Evolutionary conservation across 2,797 vertebrate species (phyloP).

Genomic region (Vultur gryphus): DNA sequence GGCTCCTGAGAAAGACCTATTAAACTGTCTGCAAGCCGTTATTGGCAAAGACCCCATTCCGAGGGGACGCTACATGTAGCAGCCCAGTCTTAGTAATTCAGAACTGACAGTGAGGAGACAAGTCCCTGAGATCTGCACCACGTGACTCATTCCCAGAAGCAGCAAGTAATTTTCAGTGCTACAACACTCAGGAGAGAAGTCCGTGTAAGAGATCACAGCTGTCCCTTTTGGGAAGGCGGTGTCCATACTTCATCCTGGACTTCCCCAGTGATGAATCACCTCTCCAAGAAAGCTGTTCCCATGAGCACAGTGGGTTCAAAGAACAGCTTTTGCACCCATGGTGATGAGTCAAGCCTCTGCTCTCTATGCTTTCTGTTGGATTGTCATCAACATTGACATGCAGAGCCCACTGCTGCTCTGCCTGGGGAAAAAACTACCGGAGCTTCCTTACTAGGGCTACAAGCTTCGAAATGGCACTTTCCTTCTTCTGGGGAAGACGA

Average conservation of each 20-base stretch:
- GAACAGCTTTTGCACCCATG: not conserved
- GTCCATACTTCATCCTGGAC: not conserved
- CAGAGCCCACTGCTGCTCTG: not conserved
- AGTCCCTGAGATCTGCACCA: not conserved
- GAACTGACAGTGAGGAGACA: not conserved
- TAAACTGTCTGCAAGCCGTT: not conserved
- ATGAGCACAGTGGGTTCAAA: not conserved
- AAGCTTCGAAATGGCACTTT: not conserved
- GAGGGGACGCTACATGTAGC: not conserved
- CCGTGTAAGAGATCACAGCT: not conserved
- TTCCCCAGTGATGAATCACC: conserved; percentile 1
- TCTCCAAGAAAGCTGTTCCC: not conserved
- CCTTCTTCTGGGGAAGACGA: not conserved
- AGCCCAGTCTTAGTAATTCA: not conserved
- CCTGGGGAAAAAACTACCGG: not conserved
- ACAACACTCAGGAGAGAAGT: not conserved
- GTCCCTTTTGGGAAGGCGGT: not conserved
- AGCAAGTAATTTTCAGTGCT: not conserved
- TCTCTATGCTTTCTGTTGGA: not conserved
- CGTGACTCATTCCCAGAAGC: not conserved
- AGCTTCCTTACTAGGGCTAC: not conserved
- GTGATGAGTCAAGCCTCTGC: not conserved
- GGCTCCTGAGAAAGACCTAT: not conserved
- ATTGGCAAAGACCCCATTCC: not conserved
- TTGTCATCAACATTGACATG: not conserved